A percentile compares a stretch with the other conserved stretches of the same genome.
These are phyloP conservation scores for Podargus strigoides DNA, from an alignment of 2,797 vertebrate species.

Conservation along the genomic window DNA sequence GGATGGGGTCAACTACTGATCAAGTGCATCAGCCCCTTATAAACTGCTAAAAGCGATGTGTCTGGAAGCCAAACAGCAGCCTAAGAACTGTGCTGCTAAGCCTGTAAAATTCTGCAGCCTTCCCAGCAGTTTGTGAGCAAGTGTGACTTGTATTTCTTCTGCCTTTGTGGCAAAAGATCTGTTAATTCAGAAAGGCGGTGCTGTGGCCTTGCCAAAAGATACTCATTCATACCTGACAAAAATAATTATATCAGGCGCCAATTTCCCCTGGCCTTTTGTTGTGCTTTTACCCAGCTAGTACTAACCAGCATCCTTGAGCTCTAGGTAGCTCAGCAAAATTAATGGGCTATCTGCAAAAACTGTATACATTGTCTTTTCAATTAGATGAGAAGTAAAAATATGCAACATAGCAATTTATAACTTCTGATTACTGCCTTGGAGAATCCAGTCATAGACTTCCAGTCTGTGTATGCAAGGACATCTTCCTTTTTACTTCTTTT, in stretches of 20 bases:
- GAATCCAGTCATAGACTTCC: background rate
- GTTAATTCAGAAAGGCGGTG: background rate
- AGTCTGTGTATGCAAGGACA: background rate
- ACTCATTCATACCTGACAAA: background rate
- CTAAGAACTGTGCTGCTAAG: background rate
- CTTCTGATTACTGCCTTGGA: background rate
- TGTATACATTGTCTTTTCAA: background rate
- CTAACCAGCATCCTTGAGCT: background rate
- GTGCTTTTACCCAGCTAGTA: background rate
- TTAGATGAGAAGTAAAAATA: background rate
- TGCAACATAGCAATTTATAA: background rate
- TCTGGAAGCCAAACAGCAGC: background rate
- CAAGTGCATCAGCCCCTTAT: background rate
- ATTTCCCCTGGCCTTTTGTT: background rate
- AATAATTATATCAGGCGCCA: background rate
- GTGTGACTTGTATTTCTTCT: background rate
- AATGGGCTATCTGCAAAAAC: background rate
- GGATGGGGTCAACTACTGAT: background rate
- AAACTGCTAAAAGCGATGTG: background rate
- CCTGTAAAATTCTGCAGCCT: background rate
- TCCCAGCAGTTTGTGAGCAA: background rate
- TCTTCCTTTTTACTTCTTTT: constrained; percentile 12
- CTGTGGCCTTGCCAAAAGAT: background rate
- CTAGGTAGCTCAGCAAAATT: background rate
- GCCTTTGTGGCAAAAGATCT: background rate